Evolutionary conservation across 2,797 vertebrate genomes (phyloP), one percentile per base, ranked within the genome.

Genomic region (Micropoecilia bifurca): DNA sequence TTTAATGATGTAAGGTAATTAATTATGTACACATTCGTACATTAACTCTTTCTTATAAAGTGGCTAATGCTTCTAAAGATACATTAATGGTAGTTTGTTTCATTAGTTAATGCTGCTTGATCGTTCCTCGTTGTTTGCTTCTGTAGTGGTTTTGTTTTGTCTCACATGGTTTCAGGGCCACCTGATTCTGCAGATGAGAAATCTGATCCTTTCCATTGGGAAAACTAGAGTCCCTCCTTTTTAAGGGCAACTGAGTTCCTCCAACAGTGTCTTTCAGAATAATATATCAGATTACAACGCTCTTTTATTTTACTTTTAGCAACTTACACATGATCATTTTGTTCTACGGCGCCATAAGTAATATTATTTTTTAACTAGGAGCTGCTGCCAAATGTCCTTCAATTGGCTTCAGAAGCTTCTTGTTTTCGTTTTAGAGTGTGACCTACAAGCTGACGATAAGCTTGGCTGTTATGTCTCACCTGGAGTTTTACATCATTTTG

Each of bases 381-480:
- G 7, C 69, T 59, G 0, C 50, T 66, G 80, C 77, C 77, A 83
- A 88, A 82, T 30, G 79, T 76, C 41, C 73, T 66, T 71, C 57
- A 25, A 30, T 8, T 33, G 80, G 55, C 45, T 77, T 76, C 36
- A 57, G 28, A 78, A 45, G 10, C 12, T 33, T 43, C 33, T 76
- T 10, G 41, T 55, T 2, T 14, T 83, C 71, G 68, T 75, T 74
- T 76, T 43, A 75, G 55, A 80, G 7, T 71, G 45, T 66, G 69
- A 71, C 25, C 41, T 13, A 39, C 33, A 73, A 47, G 74, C 1
- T 80, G 75, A 80, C 81, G 81, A 80, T 75, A 75, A 71, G 73
- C 71, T 66, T 25, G 76, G 73, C 59, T 68, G 75, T 45, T 76
- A 47, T 68, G 45, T 73, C 59, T 63, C 14, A 63, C 33, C 30